Percentiles rank a stretch among this genome's conserved stretches.
Evolutionary conservation across 2,888 invertebrate species (phyloP).

Genomic region (Luperina nickerlii): DNA sequence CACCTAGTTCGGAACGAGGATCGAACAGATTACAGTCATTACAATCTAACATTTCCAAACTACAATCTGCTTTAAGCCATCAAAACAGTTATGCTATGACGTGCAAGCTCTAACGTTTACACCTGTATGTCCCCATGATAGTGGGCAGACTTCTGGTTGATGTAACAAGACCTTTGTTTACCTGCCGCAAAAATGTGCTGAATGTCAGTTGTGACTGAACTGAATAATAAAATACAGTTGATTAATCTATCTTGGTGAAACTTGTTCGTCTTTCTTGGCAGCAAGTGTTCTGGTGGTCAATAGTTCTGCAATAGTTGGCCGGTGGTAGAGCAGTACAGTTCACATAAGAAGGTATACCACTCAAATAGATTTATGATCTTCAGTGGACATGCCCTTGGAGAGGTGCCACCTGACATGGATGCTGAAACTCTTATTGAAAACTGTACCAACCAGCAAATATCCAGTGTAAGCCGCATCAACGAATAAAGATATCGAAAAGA

Average conservation of each 20-base stretch:
- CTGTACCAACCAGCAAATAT: too few species aligned
- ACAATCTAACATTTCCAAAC: not conserved
- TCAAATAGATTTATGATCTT: too few species aligned
- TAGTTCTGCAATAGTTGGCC: too few species aligned
- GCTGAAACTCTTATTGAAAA: too few species aligned
- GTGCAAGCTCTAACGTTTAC: not conserved
- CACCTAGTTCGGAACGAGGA: not conserved
- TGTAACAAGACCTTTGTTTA: conserved; percentile 28
- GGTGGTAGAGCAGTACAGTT: too few species aligned
- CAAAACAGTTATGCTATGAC: not conserved
- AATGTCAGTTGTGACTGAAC: not conserved
- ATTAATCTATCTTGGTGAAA: not conserved
- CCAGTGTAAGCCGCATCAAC: too few species aligned
- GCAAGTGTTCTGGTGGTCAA: too few species aligned
- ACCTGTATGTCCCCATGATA: conserved; percentile 22
- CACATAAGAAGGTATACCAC: too few species aligned
- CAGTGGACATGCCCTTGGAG: too few species aligned
- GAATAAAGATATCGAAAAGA: too few species aligned
- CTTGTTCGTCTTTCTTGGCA: not conserved
- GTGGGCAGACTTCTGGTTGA: conserved; percentile 45
- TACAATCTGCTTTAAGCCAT: not conserved
- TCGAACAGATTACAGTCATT: not conserved
- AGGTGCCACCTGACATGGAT: too few species aligned
- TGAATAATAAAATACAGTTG: not conserved
- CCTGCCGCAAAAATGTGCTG: not conserved